Base-by-base conservation (phyloP, 2,113 vertebrate genomes). In the Prochilodus magdalenae region DNA sequence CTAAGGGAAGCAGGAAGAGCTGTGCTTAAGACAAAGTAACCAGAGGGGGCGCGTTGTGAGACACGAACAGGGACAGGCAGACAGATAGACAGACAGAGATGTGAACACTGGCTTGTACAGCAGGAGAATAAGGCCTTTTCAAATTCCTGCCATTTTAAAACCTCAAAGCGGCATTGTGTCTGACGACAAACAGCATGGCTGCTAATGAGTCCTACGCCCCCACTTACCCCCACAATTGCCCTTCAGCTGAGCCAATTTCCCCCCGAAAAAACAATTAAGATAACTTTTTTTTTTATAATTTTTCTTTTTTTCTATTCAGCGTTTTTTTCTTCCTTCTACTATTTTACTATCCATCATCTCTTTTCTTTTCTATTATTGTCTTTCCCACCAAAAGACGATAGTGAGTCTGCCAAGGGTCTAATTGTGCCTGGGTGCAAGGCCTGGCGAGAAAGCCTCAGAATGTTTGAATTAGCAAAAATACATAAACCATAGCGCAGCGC, bases 401-500 rank as follows among this genome's bases (percentile, higher is more conserved):
- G 60, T n/a, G n/a, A 49, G 62, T n/a, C 62, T 77, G 72, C 47
- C 73, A 69, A 73, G 47, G 16, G 36, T 57, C 26, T 82, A 84
- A 85, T 87, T 82, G 77, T 81, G 76, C 71, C n/a, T 30, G 60
- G 60, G 47, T 49, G 57, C 51, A 29, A 73, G 62, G 69, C 49
- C 74, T 62, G 33, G 57, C 44, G 26, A 40, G 49, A 82, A 83
- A 78, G 62, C 65, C 55, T 49, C 72, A 40, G 75, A 65, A 73
- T 84, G 59, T n/a, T 70, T 36, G 60, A 72, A 81, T 82, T 82
- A 87, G 66, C 65, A 20, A 76, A 80, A 85, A 73, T 55, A 73
- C 55, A 59, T 49, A 76, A 84, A 84, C 77, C 71, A 73, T 73
- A 79, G 47, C 29, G 62, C 24, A 22, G 67, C 29, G 63, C 73